phyloP scores from a whole-genome alignment of 2,797 vertebrate species.

The Scyliorhinus canicula region DNA sequence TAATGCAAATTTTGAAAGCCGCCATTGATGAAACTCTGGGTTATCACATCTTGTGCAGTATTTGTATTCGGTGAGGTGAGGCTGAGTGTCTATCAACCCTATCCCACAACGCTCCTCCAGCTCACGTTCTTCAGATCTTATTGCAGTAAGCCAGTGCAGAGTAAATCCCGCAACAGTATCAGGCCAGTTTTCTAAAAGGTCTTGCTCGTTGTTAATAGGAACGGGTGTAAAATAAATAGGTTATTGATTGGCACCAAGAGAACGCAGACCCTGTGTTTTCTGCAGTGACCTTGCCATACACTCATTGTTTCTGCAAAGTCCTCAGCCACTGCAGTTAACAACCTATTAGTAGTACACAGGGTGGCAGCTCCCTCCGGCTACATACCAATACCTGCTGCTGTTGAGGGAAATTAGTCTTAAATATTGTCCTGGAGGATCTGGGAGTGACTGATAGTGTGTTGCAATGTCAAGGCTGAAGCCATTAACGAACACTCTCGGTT shows the following conservation, averaged over 20 bases:
- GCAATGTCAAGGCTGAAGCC: not conserved
- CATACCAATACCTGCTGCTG: conserved; percentile 8
- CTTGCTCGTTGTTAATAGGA: conserved; percentile 33
- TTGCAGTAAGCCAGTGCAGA: not conserved
- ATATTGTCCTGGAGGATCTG: conserved; percentile 20
- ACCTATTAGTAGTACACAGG: conserved; percentile 26
- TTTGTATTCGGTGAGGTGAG: not conserved
- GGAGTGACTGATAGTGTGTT: conserved; percentile 20
- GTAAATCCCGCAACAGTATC: not conserved
- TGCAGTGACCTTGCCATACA: conserved; percentile 29
- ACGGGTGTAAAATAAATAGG: conserved; percentile 31
- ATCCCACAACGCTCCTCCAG: not conserved
- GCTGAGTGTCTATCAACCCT: not conserved
- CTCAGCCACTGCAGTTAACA: conserved; percentile 29
- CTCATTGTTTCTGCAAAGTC: not conserved
- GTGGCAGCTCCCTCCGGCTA: conserved; percentile 16
- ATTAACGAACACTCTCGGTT: not conserved
- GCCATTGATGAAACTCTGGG: not conserved
- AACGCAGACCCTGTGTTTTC: conserved; percentile 30
- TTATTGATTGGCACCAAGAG: conserved; percentile 32
- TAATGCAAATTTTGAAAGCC: not conserved
- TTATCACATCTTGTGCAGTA: not conserved
- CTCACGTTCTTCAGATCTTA: not conserved
- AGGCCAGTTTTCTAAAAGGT: not conserved
- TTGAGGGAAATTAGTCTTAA: conserved; percentile 25